Percentiles rank a stretch among this genome's conserved stretches.
phyloP scores from a whole-genome alignment of 2,113 vertebrate genomes.

The Cinclus cinclus region DNA sequence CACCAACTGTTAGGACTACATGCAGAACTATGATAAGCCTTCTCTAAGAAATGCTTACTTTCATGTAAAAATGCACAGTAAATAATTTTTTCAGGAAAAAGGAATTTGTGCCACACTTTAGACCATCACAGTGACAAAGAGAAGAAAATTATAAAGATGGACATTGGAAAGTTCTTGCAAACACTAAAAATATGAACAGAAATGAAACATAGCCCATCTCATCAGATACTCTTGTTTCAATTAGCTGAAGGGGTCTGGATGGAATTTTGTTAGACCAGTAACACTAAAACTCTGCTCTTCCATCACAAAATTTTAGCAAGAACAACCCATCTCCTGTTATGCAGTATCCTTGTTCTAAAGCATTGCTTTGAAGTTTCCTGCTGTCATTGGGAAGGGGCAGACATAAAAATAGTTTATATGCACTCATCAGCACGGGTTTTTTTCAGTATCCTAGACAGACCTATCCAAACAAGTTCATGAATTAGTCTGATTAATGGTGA shows the following conservation, averaged over 20 bases:
- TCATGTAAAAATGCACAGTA: slow-evolving; percentile 5
- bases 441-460: neutral
- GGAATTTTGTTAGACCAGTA: neutral
- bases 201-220: neutral
- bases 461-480: neutral
- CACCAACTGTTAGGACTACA: neutral
- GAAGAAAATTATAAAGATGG: neutral
- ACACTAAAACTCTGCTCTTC: neutral
- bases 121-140: neutral
- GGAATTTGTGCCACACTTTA: neutral
- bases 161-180: neutral
- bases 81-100: slow-evolving; percentile 3
- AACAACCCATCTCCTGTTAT: neutral
- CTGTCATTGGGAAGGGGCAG: neutral
- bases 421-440: neutral
- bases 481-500: neutral
- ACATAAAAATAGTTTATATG: neutral
- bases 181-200: neutral
- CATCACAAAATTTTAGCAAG: neutral
- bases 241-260: neutral
- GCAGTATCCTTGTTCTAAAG: neutral
- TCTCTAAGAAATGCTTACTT: neutral
- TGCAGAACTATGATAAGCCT: slow-evolving; percentile 14
- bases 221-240: neutral
- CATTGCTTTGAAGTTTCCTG: neutral